These are phyloP conservation scores for Leptinotarsa juncta DNA, from an alignment of 2,888 invertebrate genomes.

Conservation along the genomic window DNA sequence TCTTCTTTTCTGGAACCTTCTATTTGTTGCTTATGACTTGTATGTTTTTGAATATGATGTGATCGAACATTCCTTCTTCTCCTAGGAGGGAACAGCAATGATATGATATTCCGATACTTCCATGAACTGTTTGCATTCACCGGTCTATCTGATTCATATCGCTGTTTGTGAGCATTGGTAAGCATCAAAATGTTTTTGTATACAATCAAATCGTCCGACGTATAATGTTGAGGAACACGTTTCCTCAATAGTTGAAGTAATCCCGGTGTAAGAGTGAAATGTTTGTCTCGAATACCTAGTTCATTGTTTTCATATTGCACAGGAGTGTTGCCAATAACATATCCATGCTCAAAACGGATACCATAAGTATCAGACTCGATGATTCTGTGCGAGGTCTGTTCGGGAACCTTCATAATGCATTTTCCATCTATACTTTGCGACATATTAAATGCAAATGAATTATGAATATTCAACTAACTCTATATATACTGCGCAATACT, in stretches of 20 bases:
- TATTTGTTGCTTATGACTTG: no score
- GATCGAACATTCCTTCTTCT: neutral
- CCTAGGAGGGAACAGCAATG: constrained; percentile 7
- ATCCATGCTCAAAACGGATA: constrained; percentile 1
- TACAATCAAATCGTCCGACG: neutral
- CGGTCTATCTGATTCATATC: no score
- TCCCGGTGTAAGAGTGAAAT: constrained; percentile 10
- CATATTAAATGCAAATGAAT: constrained; percentile 5
- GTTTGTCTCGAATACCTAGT: neutral
- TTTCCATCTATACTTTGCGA: neutral
- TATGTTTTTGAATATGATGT: no score
- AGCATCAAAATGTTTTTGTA: constrained; percentile 7
- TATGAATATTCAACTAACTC: neutral
- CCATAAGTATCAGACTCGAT: neutral
- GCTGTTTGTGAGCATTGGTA: no score
- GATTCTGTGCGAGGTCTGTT: neutral
- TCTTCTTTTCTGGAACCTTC: no score
- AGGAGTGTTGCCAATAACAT: constrained; percentile 7
- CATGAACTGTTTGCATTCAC: neutral
- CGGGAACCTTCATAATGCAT: neutral
- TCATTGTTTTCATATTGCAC: constrained; percentile 2
- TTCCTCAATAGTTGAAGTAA: constrained; percentile 14
- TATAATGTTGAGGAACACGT: constrained; percentile 11
- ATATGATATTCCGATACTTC: constrained; percentile 17
- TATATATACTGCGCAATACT: neutral